Conservation (phyloP, 2,888 invertebrate genomes). For the Ormyrus thymus region DNA sequence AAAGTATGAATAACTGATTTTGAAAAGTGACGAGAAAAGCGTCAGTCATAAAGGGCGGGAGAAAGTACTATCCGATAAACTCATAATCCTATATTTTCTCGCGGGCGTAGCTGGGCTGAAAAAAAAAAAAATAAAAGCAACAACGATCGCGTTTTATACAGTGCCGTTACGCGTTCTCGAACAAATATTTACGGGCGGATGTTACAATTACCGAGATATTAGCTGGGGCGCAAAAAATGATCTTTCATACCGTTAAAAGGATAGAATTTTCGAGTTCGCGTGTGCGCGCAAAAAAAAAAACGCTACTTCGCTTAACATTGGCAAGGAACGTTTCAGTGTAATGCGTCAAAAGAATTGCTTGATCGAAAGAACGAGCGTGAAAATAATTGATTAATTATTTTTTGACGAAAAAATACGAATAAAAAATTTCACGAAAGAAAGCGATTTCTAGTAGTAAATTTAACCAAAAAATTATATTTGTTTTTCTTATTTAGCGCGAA, state of each 20-base stretch:
- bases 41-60: conserved; percentile 18
- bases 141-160: conserved; percentile 4
- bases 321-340: no score
- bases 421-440: no score
- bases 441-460: no score
- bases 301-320: background rate
- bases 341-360: no score
- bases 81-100: conserved; percentile 32
- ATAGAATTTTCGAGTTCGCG: conserved; percentile 25
- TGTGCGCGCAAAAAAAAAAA: background rate
- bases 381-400: no score
- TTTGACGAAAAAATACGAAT: no score
- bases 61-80: conserved; percentile 34
- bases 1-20: conserved; percentile 46
- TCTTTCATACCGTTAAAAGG: conserved; percentile 38
- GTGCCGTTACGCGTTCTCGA: conserved; percentile 28
- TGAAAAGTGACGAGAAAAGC: conserved; percentile 15
- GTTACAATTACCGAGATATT: conserved; percentile 39
- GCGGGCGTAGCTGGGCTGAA: background rate
- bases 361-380: no score
- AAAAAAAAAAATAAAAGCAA: conserved; percentile 8
- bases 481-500: no score
- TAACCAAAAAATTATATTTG: no score
- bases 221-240: conserved; percentile 27
- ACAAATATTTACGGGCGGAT: conserved; percentile 36